These are phyloP conservation scores for Prolemur simus DNA, from an alignment of 2,113 vertebrate species.

Conservation along the genomic window DNA sequence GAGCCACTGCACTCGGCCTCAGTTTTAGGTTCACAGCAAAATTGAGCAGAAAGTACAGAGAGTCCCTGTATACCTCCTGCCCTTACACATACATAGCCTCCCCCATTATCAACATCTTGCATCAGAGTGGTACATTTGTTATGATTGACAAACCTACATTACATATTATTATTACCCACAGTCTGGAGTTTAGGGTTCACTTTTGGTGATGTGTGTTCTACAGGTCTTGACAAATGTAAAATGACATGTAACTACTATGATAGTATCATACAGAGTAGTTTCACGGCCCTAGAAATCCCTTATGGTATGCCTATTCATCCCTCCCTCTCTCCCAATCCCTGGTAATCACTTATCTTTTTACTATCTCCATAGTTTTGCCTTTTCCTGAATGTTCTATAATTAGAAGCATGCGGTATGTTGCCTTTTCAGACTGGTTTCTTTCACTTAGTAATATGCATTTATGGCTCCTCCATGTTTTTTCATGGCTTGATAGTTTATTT, in stretches of 20 bases:
- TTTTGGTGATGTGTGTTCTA: background rate
- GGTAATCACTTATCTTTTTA: background rate
- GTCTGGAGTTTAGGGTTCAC: background rate
- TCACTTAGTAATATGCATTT: too few species aligned
- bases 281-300: background rate
- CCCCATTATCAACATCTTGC: background rate
- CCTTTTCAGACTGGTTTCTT: background rate
- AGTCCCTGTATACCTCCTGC: background rate
- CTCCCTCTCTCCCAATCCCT: background rate
- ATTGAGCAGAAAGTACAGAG: background rate
- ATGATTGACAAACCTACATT: background rate
- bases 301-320: background rate
- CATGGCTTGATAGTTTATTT: background rate
- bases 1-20: too few species aligned
- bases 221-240: background rate
- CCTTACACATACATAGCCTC: background rate
- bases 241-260: too few species aligned
- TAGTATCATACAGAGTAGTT: background rate
- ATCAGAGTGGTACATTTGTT: background rate
- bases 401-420: background rate
- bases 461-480: background rate
- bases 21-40: background rate
- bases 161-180: background rate
- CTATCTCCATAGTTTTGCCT: background rate
- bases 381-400: background rate